A percentile compares a stretch with the other conserved stretches of the same genome.
Conservation (phyloP, 2,888 invertebrate genomes). For the Didymodactylos carnosus region DNA sequence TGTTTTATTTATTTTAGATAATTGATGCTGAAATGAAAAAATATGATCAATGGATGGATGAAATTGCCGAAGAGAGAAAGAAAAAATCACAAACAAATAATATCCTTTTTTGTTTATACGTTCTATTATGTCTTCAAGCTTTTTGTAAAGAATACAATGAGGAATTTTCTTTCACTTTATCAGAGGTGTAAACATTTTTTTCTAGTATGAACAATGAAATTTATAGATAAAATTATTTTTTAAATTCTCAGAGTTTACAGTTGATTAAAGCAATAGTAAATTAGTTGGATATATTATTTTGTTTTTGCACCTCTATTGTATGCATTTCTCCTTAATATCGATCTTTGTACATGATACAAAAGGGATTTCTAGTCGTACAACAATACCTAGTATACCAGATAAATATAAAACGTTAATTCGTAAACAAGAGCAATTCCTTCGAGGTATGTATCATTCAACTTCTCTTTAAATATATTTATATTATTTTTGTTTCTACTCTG, state of each 20-base stretch:
- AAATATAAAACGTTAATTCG: conserved; percentile 59
- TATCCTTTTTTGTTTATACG: conserved; percentile 19
- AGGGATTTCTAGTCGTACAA: background rate
- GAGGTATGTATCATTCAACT: conserved; percentile 37
- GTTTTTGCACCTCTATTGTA: conserved; percentile 7
- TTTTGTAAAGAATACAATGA: no score
- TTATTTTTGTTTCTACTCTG: conserved; percentile 13
- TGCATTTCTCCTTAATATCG: no score
- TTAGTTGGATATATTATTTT: no score
- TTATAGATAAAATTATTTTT: no score
- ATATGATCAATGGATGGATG: conserved; percentile 64
- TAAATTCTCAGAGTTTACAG: no score
- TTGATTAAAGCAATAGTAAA: no score
- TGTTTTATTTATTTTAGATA: conserved; percentile 46
- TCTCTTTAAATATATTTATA: background rate
- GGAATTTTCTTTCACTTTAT: no score
- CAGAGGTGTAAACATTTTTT: no score
- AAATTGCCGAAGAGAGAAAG: conserved; percentile 30
- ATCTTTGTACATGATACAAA: background rate
- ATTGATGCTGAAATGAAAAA: conserved; percentile 79
- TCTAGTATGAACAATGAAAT: no score
- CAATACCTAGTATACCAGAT: conserved; percentile 54
- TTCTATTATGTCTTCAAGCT: background rate
- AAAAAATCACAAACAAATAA: conserved; percentile 22
- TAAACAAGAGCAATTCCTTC: conserved; percentile 73